Evolutionary conservation across 2,797 vertebrate species (phyloP), one percentile per base, ranked within the genome.

Genomic region (Masticophis lateralis): DNA sequence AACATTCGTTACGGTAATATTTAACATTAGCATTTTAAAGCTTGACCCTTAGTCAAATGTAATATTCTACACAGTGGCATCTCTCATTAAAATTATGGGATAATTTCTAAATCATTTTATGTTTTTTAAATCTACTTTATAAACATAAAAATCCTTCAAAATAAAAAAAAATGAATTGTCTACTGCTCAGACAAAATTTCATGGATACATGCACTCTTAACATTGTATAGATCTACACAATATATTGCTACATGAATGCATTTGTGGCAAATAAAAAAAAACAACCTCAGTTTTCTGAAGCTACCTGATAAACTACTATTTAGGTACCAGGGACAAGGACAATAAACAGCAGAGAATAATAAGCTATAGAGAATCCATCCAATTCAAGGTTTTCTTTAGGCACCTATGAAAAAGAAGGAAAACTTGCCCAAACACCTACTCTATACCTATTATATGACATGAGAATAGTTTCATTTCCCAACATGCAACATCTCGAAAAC

Each of bases 11-110:
- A 51, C 2, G n/a, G 55, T 22, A 93, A 86, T n/a, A 37, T 20
- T 94, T 93, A 90, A 92, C 93, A 57, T 55, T 92, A 87, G 25
- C 59, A 92, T n/a, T 87, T 89, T 90, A 92, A 90, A 51, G 32
- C 1, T 7, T 28, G 94, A 60, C 0, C 91, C 92, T 93, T 89
- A 43, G 37, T 86, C 20, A 92, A 87, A 51, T 9, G 88, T 11
- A 61, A 37, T 63, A 92, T 91, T 91, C 51, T 47, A 25, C 3
- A 59, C 9, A 90, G 28, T n/a, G n/a, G 28, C 18, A 43, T 60
- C 27, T 86, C 12, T 47, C 43, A 87, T 2, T 74, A 63, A 25
- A 43, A 22, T 47, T 22, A 69, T 59, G 59, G 32, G 12, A 66
- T 90, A 69, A 18, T 10, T 90, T 66, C 32, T 37, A 87, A 90